phyloP scores from a whole-genome alignment of 2,797 vertebrate genomes.

The Peromyscus eremicus region DNA sequence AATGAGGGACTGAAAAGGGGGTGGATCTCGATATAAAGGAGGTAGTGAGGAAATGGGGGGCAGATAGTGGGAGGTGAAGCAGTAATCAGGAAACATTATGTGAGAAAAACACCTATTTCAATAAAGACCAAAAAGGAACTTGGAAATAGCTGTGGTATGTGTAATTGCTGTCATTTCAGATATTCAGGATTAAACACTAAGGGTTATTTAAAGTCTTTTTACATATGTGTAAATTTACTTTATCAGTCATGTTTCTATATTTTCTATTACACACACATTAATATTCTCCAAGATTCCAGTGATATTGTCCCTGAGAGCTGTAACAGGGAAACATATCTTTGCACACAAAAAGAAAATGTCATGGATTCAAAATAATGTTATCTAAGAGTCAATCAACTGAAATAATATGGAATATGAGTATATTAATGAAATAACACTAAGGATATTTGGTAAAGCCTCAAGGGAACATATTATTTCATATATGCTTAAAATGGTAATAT shows the following conservation, averaged over 20 bases:
- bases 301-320: rapidly evolving
- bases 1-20: not conserved
- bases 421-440: not conserved
- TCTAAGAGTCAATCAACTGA: not conserved
- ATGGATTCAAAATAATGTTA: not conserved
- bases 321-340: not conserved
- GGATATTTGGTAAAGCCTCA: not conserved
- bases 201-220: conserved; percentile 2
- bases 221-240: not conserved
- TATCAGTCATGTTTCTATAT: conserved; percentile 6
- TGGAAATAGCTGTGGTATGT: not conserved
- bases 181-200: not conserved
- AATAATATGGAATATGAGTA: not conserved
- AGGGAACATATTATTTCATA: not conserved
- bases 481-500: not conserved
- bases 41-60: not conserved
- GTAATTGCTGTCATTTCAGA: not conserved
- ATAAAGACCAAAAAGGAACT: not conserved
- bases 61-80: not conserved
- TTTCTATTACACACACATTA: not conserved
- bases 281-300: not conserved
- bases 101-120: not conserved
- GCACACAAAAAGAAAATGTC: not conserved
- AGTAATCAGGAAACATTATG: not conserved
- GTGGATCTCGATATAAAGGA: not conserved